Conservation (phyloP, 2,888 invertebrate genomes). For the Pterostichus madidus region DNA sequence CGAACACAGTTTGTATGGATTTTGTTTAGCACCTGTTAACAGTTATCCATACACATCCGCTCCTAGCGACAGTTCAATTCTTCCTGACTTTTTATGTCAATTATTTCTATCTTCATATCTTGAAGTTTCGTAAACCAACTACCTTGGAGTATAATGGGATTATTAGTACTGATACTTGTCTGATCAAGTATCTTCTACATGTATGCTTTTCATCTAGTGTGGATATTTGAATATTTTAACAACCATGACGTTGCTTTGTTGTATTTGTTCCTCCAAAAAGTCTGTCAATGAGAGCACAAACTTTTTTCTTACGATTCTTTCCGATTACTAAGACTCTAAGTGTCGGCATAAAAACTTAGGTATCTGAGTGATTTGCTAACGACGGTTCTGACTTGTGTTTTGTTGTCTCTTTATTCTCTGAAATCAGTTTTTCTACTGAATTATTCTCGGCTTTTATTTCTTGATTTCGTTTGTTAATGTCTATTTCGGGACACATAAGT, state of each 20-base stretch:
- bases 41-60: too few species aligned
- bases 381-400: too few species aligned
- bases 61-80: too few species aligned
- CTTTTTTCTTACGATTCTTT: too few species aligned
- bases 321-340: neutral
- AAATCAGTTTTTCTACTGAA: neutral
- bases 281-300: conserved; percentile 4
- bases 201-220: neutral
- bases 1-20: too few species aligned
- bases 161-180: neutral
- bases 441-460: too few species aligned
- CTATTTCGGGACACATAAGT: neutral
- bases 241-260: conserved; percentile 23
- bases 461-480: neutral
- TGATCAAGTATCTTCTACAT: conserved; percentile 26
- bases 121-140: neutral
- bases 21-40: too few species aligned
- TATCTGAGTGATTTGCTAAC: neutral
- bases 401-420: neutral
- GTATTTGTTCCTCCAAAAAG: conserved; percentile 61
- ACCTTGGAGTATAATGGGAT: neutral
- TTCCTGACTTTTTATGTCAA: too few species aligned
- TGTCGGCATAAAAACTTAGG: neutral
- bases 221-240: neutral
- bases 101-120: neutral